phyloP scores from a whole-genome alignment of 2,797 vertebrate species.

The Ceyx erithaca region DNA sequence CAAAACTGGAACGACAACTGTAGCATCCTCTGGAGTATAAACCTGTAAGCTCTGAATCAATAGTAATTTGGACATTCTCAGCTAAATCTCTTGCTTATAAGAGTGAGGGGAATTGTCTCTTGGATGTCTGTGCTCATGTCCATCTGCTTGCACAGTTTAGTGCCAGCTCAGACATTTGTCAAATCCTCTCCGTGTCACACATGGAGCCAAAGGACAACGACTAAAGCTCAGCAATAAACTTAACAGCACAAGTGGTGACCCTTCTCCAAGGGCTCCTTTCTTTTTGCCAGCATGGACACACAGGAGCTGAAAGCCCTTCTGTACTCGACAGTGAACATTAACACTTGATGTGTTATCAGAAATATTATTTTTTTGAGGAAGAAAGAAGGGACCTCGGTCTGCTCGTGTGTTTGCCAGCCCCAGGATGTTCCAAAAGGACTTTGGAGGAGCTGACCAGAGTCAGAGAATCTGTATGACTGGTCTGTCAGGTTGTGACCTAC shows the following conservation, averaged over 20 bases:
- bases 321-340: not conserved
- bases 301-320: not conserved
- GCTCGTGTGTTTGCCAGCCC: not conserved
- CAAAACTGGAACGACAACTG: constrained; percentile 13
- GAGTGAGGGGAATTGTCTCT: not conserved
- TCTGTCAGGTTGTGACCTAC: not conserved
- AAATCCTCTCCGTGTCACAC: not conserved
- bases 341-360: fast-evolving
- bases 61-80: not conserved
- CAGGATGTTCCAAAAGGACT: not conserved
- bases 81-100: not conserved
- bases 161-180: constrained; percentile 44
- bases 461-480: not conserved
- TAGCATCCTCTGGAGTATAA: not conserved
- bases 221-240: not conserved
- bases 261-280: not conserved
- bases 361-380: not conserved
- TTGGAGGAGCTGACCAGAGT: not conserved
- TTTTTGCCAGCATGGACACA: not conserved
- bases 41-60: not conserved
- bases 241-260: not conserved
- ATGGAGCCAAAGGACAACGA: not conserved
- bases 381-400: not conserved
- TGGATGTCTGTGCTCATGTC: not conserved
- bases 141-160: not conserved